phyloP scores from a whole-genome alignment of 2,888 invertebrate species.

The Cyaniris semiargus region DNA sequence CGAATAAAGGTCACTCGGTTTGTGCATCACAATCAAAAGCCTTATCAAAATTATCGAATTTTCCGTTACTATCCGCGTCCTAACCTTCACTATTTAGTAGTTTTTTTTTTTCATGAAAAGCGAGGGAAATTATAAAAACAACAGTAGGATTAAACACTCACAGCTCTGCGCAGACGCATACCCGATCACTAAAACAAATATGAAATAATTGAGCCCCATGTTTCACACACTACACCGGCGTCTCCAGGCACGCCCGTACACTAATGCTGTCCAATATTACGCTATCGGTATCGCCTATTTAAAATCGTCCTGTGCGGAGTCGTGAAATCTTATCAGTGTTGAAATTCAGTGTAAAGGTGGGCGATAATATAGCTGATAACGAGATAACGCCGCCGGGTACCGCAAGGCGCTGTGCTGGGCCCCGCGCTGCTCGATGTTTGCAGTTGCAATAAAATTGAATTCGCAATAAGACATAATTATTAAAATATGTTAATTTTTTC shows the following conservation, averaged over 20 bases:
- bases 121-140: background rate
- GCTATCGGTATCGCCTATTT: slow-evolving; percentile 49
- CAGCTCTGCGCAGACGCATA: slow-evolving; percentile 53
- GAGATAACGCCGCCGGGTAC: slow-evolving; percentile 39
- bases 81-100: background rate
- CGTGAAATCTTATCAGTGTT: slow-evolving; percentile 64
- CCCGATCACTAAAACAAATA: slow-evolving; percentile 49
- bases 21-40: background rate
- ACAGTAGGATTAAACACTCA: slow-evolving; percentile 47
- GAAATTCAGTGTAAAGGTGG: slow-evolving; percentile 70
- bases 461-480: background rate
- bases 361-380: slow-evolving; percentile 52
- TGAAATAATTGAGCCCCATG: slow-evolving; percentile 53
- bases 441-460: background rate
- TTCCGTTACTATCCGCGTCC: background rate
- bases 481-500: background rate
- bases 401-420: slow-evolving; percentile 36
- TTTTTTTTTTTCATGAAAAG: background rate
- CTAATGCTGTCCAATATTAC: slow-evolving; percentile 51
- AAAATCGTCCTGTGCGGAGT: slow-evolving; percentile 50
- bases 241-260: slow-evolving; percentile 38
- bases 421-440: slow-evolving; percentile 30
- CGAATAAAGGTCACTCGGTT: background rate
- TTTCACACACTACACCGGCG: slow-evolving; percentile 45
- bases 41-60: slow-evolving; percentile 17